Evolutionary conservation across 2,888 invertebrate genomes (phyloP).

Genomic region (Hydroisotoma schaefferi): DNA sequence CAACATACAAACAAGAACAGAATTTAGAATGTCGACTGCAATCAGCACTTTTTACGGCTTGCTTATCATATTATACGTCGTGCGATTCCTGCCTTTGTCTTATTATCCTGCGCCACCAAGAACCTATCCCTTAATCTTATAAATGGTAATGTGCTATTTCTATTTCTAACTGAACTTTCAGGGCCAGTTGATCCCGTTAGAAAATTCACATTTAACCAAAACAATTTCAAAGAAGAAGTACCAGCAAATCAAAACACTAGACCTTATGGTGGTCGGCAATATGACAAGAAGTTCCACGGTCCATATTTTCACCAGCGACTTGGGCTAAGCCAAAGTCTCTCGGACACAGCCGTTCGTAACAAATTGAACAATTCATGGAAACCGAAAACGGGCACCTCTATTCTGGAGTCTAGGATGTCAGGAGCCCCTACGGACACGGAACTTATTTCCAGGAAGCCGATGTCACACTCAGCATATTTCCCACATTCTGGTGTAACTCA

Average conservation of each 20-base stretch:
- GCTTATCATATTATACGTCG: too few relatives aligned
- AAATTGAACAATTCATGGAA: neutral
- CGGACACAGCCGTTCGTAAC: neutral
- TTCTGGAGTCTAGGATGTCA: neutral
- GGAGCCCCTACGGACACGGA: neutral
- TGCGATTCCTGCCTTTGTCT: too few relatives aligned
- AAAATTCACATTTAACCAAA: too few relatives aligned
- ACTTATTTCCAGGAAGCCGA: neutral
- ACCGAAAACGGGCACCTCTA: neutral
- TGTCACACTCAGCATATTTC: neutral
- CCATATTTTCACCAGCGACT: neutral
- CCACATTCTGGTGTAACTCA: neutral
- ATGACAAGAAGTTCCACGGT: slow-evolving; percentile 8
- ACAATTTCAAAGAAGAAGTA: too few relatives aligned
- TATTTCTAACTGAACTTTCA: too few relatives aligned
- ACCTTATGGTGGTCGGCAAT: slow-evolving; percentile 1
- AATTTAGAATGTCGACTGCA: too few relatives aligned
- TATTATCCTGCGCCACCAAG: too few relatives aligned
- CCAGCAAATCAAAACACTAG: neutral
- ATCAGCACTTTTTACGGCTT: too few relatives aligned
- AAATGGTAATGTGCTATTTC: too few relatives aligned
- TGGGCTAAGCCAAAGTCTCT: neutral
- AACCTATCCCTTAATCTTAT: too few relatives aligned
- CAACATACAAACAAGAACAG: too few relatives aligned
- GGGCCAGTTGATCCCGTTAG: too few relatives aligned